A percentile compares a stretch with the other conserved stretches of the same genome.
Evolutionary conservation across 2,797 vertebrate species (phyloP).

Genomic region (Odontamblyopus lacepedii): DNA sequence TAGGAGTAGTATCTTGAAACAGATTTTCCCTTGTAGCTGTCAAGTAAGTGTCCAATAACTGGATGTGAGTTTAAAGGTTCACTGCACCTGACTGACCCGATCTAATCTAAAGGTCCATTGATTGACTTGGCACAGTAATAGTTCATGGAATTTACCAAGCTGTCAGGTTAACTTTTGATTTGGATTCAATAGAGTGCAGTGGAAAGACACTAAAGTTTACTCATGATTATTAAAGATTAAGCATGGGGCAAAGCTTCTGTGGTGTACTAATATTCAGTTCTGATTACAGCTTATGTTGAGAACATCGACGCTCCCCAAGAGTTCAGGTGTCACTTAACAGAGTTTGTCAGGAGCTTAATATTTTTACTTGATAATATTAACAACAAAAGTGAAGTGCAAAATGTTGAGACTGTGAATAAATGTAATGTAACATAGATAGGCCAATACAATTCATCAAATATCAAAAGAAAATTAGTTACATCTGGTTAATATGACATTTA

Average conservation of each 20-base stretch:
- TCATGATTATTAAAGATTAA: not conserved
- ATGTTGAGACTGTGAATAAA: not conserved
- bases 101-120: not conserved
- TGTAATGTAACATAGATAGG: too few species aligned
- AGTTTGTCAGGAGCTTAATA: not conserved
- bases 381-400: not conserved
- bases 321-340: not conserved
- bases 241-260: not conserved
- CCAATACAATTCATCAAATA: too few species aligned
- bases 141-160: not conserved
- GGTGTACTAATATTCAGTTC: not conserved
- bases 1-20: not conserved
- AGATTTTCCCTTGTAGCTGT: not conserved
- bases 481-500: too few species aligned
- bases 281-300: not conserved
- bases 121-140: not conserved
- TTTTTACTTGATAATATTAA: not conserved
- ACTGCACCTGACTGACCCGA: not conserved
- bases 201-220: not conserved
- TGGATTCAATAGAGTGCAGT: constrained; percentile 2
- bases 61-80: not conserved
- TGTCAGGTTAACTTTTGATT: not conserved
- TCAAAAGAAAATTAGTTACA: too few species aligned
- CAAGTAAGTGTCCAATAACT: not conserved
- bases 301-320: not conserved